Evolutionary conservation across 1,140 invertebrate species (phyloP), one percentile per base, ranked within the genome.

Genomic region (Drosophila varians): DNA sequence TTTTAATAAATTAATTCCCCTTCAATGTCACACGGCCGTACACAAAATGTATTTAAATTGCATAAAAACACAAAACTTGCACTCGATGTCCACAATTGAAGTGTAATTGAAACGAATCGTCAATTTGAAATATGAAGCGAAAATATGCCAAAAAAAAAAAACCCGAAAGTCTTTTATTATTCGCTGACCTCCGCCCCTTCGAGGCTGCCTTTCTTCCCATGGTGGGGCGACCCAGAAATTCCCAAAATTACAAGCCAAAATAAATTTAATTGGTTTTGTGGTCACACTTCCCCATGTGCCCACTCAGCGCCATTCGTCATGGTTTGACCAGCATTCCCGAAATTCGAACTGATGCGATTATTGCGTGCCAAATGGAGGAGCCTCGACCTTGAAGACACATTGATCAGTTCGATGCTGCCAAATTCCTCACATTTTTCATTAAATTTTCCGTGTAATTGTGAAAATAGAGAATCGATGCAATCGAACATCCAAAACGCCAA

Each of bases 191-290:
- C 11, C 62, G 40, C 45, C 28, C 28, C 60, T 21, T 18, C 1
- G 4, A 5, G 28, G 3, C 28, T 11, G 9, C 12, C n/a, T 16
- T 11, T 3, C 14, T 2, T 28, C 4, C 4, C 16, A 2, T 7
- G 36, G 61, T 21, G 21, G 21, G 21, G 21, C 21, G 82, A 45
- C 79, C 14, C 19, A 16, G 28, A 51, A 72, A 64, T 62, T 61
- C 25, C 31, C 48, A 49, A 43, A 31, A 73, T 55, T 62, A 48
- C 49, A 43, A 31, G 19, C 55, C 53, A 56, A 75, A 86, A 70
- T 77, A 80, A 80, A 84, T 86, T 84, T 58, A 86, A 86, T 86
- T 84, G 75, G 54, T 46, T 70, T 74, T 70, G 46, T 78, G 79
- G 74, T 64, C 78, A 77, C 65, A 84, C 74, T 83, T 78, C 60